Percentiles rank a stretch among this genome's conserved stretches.
Evolutionary conservation across 1,140 invertebrate genomes (phyloP).

Genomic region (Brachionus plicatilis): DNA sequence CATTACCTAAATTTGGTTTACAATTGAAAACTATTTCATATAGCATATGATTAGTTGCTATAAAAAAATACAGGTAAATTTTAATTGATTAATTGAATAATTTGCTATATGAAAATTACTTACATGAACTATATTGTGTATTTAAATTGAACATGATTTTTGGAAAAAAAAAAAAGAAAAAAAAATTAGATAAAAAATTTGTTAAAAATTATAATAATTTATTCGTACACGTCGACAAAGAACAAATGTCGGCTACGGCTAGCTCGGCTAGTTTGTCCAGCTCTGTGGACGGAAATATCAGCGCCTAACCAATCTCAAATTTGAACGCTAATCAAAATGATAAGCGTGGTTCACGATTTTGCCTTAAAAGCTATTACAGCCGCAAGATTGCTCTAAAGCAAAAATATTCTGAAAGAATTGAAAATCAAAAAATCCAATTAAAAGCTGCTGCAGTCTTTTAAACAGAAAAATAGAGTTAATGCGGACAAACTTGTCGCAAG

Average conservation of each 20-base stretch:
- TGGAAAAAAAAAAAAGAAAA: too few species aligned
- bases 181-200: too few species aligned
- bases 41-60: not conserved
- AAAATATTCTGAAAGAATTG: not conserved
- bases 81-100: not conserved
- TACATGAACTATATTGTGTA: not conserved
- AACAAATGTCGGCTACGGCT: not conserved
- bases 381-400: not conserved
- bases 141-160: not conserved
- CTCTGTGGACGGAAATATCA: not conserved
- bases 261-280: not conserved
- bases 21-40: not conserved
- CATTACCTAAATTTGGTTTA: not conserved
- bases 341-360: not conserved
- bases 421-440: not conserved
- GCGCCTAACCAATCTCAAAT: not conserved
- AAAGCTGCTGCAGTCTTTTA: not conserved
- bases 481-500: too few species aligned
- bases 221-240: not conserved
- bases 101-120: not conserved
- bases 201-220: not conserved
- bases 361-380: not conserved
- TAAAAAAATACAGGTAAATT: slow-evolving; percentile 3
- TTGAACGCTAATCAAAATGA: not conserved
- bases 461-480: not conserved